A percentile compares a stretch with the other conserved stretches of the same genome.
These are phyloP conservation scores for Thalassarche chlororhynchos DNA, from an alignment of 2,113 vertebrate genomes.

Conservation along the genomic window DNA sequence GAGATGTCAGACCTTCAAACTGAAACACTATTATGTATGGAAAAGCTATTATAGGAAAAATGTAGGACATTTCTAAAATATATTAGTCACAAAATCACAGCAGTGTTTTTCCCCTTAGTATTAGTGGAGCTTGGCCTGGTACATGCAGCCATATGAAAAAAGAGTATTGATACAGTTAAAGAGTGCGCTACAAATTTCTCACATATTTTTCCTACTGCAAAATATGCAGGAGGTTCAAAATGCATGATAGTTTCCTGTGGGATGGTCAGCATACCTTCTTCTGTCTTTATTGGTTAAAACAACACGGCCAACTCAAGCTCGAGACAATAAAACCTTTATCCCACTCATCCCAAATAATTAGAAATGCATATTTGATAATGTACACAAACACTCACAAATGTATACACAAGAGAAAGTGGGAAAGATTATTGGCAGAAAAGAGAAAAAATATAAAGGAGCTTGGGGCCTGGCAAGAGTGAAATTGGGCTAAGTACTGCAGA, in stretches of 20 bases:
- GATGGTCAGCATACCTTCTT: not conserved
- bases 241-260: not conserved
- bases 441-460: not conserved
- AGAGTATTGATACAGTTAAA: slow-evolving; percentile 16
- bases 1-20: slow-evolving; percentile 29
- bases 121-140: not conserved
- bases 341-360: not conserved
- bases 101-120: not conserved
- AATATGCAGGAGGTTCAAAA: slow-evolving; percentile 36
- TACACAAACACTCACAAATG: not conserved
- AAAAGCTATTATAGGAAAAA: slow-evolving; percentile 59
- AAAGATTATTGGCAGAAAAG: slow-evolving; percentile 1
- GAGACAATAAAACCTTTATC: not conserved
- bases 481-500: not conserved
- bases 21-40: slow-evolving; percentile 59
- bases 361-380: not conserved
- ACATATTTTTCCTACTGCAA: slow-evolving; percentile 39
- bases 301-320: not conserved
- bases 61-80: slow-evolving; percentile 21
- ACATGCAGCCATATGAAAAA: slow-evolving; percentile 11
- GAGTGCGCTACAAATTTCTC: slow-evolving; percentile 3
- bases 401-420: not conserved
- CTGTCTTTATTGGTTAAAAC: not conserved
- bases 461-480: not conserved
- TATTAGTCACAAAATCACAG: slow-evolving; percentile 42